Evolutionary conservation across 2,888 invertebrate genomes (phyloP), one percentile per base, ranked within the genome.

Genomic region (Andrena haemorrhoa): DNA sequence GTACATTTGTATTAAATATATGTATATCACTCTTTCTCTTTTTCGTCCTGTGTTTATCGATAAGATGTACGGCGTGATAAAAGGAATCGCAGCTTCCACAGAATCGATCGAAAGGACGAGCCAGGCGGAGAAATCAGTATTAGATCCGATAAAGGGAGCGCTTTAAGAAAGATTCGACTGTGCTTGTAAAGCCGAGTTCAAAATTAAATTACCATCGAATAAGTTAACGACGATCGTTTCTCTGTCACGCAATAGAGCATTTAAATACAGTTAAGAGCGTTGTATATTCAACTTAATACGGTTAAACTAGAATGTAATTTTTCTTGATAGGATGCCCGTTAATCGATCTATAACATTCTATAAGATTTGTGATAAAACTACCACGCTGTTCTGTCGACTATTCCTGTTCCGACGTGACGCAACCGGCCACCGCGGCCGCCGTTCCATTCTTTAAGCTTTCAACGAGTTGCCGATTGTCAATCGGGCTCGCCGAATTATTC

Each of bases 311-410:
- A 53, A 71, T 73, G 70, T 80, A 71, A 82, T 76, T 71, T 82
- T 56, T 66, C 68, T 72, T 76, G 58, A 82, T 76, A 76, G 51
- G 75, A 64, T 70, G 70, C 26, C 63, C 64, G 66, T 47, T 80
- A 68, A 71, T 68, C 68, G 20, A 75, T 68, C 69, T 71, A 64
- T 35, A 35, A 72, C 69, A 79, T 80, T 71, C 79, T 66, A 71
- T 82, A 71, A 82, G 75, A 68, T 80, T 82, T 82, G 82, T 82
- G 82, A 82, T 82, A 82, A 75, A 82, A 49, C 75, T 82, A 82
- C 26, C 66, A 60, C 56, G 75, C 71, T 82, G 63, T 65, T 76
- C 71, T 71, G 81, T 66, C 69, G 61, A 82, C 58, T 68, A 76
- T 71, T 76, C 82, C 68, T 65, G 70, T 81, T 82, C 82, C 53